Conservation (phyloP, 2,797 vertebrate species). For the Lepus oiostolus region DNA sequence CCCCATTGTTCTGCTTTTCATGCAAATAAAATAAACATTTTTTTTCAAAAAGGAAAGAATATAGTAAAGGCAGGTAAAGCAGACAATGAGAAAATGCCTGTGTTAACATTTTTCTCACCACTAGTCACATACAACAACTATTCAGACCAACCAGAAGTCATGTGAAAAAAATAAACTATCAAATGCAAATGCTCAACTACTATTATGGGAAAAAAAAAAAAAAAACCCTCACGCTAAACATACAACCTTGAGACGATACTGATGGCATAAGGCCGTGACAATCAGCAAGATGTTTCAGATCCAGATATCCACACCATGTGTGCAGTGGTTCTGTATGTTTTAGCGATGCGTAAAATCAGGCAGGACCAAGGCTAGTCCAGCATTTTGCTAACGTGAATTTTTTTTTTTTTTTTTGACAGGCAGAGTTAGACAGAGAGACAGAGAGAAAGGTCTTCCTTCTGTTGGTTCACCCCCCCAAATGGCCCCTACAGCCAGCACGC, state of each 20-base stretch:
- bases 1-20: no score
- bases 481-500: no score
- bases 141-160: slow-evolving; percentile 1
- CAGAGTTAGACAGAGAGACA: no score
- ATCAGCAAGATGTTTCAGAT: slow-evolving; percentile 42
- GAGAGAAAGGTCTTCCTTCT: no score
- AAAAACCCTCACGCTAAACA: background rate
- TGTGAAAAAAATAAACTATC: background rate
- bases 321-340: slow-evolving; percentile 26
- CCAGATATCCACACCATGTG: background rate
- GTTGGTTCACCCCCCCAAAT: no score
- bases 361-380: background rate
- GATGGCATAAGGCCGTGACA: background rate
- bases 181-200: background rate
- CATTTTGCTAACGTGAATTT: slow-evolving; percentile 60
- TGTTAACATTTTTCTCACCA: background rate
- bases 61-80: background rate
- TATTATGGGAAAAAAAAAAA: background rate
- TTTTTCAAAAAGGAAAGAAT: background rate
- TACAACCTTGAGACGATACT: background rate
- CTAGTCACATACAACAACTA: background rate
- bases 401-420: background rate
- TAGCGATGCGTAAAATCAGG: background rate
- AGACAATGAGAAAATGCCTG: background rate
- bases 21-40: no score